Percentiles rank a stretch among this genome's conserved stretches.
Conservation (phyloP, 2,797 vertebrate species). For the Decapterus maruadsi region DNA sequence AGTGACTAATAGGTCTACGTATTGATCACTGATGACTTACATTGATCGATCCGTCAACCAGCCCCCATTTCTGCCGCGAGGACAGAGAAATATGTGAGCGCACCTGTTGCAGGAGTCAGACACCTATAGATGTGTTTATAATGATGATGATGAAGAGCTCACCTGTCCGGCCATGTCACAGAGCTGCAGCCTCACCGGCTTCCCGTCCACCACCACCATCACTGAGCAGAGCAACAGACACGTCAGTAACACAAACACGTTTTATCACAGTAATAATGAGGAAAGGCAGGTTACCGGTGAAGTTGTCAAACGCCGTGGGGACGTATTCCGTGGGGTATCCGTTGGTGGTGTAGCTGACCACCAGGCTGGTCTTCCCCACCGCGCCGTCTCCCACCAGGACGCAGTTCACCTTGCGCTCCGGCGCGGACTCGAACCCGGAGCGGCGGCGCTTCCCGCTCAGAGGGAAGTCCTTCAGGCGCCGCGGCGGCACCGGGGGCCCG, state of each 20-base stretch:
- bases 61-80: constrained; percentile 73
- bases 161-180: constrained; percentile 85
- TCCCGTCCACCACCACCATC: constrained; percentile 84
- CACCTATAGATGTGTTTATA: background rate
- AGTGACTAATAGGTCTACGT: background rate
- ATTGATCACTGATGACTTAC: constrained; percentile 67
- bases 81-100: background rate
- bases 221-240: constrained; percentile 53
- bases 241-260: too few relatives aligned
- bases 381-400: constrained; percentile 93
- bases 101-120: background rate
- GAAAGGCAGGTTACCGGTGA: constrained; percentile 88
- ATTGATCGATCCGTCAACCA: constrained; percentile 70
- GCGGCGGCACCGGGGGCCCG: constrained; percentile 39
- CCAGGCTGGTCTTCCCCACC: constrained; percentile 93
- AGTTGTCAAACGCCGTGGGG: constrained; percentile 93
- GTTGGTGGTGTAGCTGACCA: constrained; percentile 95
- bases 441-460: constrained; percentile 53
- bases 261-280: too few relatives aligned
- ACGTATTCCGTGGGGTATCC: constrained; percentile 92
- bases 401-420: constrained; percentile 90
- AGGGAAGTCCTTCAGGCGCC: constrained; percentile 57
- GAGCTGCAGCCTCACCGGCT: constrained; percentile 81
- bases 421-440: constrained; percentile 52
- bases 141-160: constrained; percentile 3